Percentiles rank a stretch among this genome's conserved stretches.
Evolutionary conservation across 2,797 vertebrate genomes (phyloP).

Genomic region (Uromys caudimaculatus): DNA sequence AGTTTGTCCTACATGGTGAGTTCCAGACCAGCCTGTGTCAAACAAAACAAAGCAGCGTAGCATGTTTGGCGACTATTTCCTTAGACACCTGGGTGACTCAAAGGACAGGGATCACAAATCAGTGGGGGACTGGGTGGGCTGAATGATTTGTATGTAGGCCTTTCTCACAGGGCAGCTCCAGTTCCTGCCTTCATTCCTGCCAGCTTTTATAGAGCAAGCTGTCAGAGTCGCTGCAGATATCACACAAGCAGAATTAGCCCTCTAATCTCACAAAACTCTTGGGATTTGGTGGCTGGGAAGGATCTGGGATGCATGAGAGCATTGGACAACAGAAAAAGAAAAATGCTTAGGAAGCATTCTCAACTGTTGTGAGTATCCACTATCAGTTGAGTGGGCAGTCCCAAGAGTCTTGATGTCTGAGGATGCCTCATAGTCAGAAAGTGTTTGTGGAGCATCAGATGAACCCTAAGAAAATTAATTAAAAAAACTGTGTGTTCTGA

Average conservation of each 20-base stretch:
- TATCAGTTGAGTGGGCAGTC: neutral
- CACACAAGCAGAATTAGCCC: neutral
- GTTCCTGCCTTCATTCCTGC: neutral
- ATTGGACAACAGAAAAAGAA: neutral
- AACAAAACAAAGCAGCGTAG: neutral
- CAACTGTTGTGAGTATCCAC: neutral
- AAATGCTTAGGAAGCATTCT: neutral
- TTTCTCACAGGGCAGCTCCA: neutral
- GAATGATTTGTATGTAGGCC: neutral
- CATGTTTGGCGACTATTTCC: neutral
- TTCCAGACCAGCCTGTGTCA: neutral
- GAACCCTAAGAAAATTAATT: neutral
- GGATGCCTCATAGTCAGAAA: neutral
- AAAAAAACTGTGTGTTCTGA: constrained; percentile 1
- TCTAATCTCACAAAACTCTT: neutral
- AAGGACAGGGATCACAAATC: neutral
- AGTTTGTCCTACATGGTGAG: neutral
- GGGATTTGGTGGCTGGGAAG: constrained; percentile 14
- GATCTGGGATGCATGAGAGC: neutral
- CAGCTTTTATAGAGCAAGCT: neutral
- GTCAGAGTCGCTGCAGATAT: neutral
- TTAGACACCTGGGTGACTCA: neutral
- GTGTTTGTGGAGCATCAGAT: neutral
- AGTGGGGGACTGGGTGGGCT: neutral
- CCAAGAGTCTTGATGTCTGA: constrained; percentile 4